Evolutionary conservation across 1,140 invertebrate species (phyloP).

Genomic region (Ceratoteleas bidentatus): DNA sequence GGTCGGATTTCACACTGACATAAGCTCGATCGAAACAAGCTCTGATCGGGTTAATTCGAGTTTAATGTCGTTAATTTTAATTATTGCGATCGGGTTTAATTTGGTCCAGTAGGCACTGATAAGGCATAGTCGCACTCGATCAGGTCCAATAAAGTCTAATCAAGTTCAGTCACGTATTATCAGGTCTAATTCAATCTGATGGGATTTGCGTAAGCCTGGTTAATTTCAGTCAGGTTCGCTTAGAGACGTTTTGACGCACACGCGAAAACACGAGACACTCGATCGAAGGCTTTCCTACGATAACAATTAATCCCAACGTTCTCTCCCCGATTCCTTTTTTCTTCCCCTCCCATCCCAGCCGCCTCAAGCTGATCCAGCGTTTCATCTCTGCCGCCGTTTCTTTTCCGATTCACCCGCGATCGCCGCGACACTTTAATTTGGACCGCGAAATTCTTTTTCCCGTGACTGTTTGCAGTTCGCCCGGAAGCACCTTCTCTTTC

Average conservation of each 20-base stretch:
- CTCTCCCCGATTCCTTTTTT: too few relatives aligned
- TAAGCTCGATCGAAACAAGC: slow-evolving; percentile 14
- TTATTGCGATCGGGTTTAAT: slow-evolving; percentile 39
- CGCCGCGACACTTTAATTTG: too few relatives aligned
- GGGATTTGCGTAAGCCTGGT: slow-evolving; percentile 37
- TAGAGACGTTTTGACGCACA: slow-evolving; percentile 16
- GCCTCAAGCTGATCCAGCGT: too few relatives aligned
- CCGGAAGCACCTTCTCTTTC: too few relatives aligned
- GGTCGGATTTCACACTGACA: background rate
- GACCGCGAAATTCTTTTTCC: too few relatives aligned
- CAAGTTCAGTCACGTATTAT: slow-evolving; percentile 45
- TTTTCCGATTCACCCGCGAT: slow-evolving; percentile 3
- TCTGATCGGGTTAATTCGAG: slow-evolving; percentile 26
- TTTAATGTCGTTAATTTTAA: slow-evolving; percentile 40
- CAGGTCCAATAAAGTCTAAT: slow-evolving; percentile 55
- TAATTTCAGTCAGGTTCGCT: slow-evolving; percentile 30
- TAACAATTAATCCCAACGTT: too few relatives aligned
- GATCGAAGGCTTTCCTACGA: background rate
- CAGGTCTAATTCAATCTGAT: slow-evolving; percentile 32
- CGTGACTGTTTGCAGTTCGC: too few relatives aligned
- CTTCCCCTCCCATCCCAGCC: too few relatives aligned
- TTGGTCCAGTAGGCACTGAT: slow-evolving; percentile 35
- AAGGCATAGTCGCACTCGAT: slow-evolving; percentile 38
- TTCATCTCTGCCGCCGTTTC: background rate
- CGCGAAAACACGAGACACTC: slow-evolving; percentile 1